phyloP scores from a whole-genome alignment of 2,797 vertebrate genomes.

The Rhinatrema bivittatum region DNA sequence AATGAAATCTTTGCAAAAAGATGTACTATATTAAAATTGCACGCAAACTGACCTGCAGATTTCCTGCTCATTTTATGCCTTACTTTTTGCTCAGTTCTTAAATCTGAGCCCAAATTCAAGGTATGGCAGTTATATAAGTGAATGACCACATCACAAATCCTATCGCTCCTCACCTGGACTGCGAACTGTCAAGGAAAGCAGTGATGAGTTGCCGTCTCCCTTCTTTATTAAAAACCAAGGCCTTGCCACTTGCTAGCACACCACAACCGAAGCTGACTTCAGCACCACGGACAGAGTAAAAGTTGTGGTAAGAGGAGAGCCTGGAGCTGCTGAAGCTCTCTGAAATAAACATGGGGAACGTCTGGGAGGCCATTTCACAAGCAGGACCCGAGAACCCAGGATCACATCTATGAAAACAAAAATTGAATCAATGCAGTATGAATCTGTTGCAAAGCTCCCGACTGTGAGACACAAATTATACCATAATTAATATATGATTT shows the following conservation, averaged over 20 bases:
- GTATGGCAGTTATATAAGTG: no score
- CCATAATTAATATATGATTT: no score
- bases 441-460: no score
- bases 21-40: no score
- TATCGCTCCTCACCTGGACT: constrained; percentile 94
- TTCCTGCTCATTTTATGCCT: no score
- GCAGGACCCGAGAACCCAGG: constrained; percentile 91
- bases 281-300: constrained; percentile 89
- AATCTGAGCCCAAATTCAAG: no score
- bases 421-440: no score
- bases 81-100: no score
- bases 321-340: constrained; percentile 86
- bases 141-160: no score
- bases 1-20: no score
- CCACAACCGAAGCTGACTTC: constrained; percentile 96
- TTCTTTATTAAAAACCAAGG: constrained; percentile 92
- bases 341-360: constrained; percentile 88
- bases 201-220: constrained; percentile 88
- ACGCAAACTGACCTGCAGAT: no score
- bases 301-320: constrained; percentile 94
- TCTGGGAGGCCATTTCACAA: constrained; percentile 89
- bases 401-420: constrained; percentile 70
- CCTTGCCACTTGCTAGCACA: constrained; percentile 93
- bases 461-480: no score
- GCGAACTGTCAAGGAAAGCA: constrained; percentile 88